Percentiles rank a stretch among this genome's conserved stretches.
These are phyloP conservation scores for Eudyptes chrysolophus DNA, from an alignment of 2,113 vertebrate genomes.

Conservation along the genomic window DNA sequence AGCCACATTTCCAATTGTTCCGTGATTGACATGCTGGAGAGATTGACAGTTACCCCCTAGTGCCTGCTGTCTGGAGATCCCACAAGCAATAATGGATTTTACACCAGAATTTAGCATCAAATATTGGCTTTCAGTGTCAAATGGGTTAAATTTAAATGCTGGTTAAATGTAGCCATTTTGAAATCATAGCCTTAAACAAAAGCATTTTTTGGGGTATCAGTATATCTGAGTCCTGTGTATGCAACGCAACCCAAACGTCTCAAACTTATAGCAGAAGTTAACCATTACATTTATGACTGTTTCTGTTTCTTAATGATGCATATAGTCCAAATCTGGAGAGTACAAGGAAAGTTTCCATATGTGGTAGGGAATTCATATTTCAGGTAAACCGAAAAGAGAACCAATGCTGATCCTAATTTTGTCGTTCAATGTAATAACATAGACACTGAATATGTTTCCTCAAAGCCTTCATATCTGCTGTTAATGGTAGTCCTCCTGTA, in stretches of 20 bases:
- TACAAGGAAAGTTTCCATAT: not conserved
- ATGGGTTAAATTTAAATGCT: slow-evolving; percentile 68
- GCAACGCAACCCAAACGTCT: not conserved
- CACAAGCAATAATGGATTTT: slow-evolving; percentile 73
- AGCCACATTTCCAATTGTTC: slow-evolving; percentile 67
- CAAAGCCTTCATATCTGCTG: not conserved
- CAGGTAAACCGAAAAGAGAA: not conserved
- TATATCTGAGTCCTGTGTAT: not conserved
- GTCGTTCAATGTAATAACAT: not conserved
- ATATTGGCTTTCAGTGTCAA: slow-evolving; percentile 73
- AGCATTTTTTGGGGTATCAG: not conserved
- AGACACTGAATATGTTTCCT: not conserved
- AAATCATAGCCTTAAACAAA: slow-evolving; percentile 57
- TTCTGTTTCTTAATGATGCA: not conserved
- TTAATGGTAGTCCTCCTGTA: not conserved
- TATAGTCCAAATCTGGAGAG: not conserved
- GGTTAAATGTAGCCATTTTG: slow-evolving; percentile 60
- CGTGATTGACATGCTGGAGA: slow-evolving; percentile 53
- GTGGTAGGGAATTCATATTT: not conserved
- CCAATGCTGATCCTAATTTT: not conserved
- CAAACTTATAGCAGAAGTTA: not conserved
- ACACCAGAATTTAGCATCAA: slow-evolving; percentile 68
- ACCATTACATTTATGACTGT: not conserved
- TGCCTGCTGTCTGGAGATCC: slow-evolving; percentile 69
- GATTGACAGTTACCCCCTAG: slow-evolving; percentile 73